phyloP scores from a whole-genome alignment of 1,140 invertebrate species.

The Musca vetustissima region DNA sequence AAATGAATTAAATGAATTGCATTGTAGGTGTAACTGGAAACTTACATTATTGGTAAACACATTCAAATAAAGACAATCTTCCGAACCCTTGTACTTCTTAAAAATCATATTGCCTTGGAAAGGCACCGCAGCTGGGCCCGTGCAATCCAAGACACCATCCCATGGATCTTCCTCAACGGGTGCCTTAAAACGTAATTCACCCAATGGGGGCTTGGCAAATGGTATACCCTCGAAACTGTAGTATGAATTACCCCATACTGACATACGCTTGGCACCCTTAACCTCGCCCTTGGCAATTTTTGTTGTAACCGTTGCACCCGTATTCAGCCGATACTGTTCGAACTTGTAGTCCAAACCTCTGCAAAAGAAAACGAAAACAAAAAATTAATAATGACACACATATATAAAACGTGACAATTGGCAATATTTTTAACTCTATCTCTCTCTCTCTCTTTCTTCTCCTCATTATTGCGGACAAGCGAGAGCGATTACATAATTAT shows the following conservation, averaged over 20 bases:
- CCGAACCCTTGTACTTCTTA: conserved; percentile 49
- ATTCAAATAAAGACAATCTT: conserved; percentile 62
- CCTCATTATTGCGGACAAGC: too few relatives aligned
- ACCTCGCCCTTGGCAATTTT: conserved; percentile 41
- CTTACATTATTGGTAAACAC: conserved; percentile 57
- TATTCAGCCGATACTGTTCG: conserved; percentile 45
- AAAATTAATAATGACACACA: neutral
- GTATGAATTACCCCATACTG: conserved; percentile 47
- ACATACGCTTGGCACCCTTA: conserved; percentile 43
- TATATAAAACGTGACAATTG: neutral
- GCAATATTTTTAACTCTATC: neutral
- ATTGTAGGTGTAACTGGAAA: neutral
- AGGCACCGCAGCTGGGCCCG: conserved; percentile 40
- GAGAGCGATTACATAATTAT: too few relatives aligned
- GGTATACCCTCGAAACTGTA: conserved; percentile 66
- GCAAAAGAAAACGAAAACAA: conserved; percentile 25
- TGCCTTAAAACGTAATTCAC: conserved; percentile 65
- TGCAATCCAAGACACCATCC: conserved; percentile 54
- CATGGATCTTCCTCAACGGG: conserved; percentile 59
- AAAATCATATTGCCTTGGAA: conserved; percentile 52
- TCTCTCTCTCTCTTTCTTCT: too few relatives aligned
- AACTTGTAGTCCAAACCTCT: conserved; percentile 47
- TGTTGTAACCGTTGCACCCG: conserved; percentile 37
- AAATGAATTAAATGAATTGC: neutral
- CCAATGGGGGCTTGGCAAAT: conserved; percentile 73